A percentile compares a stretch with the other conserved stretches of the same genome.
Evolutionary conservation across 2,888 invertebrate species (phyloP).

Genomic region (Meandrusa payeni): DNA sequence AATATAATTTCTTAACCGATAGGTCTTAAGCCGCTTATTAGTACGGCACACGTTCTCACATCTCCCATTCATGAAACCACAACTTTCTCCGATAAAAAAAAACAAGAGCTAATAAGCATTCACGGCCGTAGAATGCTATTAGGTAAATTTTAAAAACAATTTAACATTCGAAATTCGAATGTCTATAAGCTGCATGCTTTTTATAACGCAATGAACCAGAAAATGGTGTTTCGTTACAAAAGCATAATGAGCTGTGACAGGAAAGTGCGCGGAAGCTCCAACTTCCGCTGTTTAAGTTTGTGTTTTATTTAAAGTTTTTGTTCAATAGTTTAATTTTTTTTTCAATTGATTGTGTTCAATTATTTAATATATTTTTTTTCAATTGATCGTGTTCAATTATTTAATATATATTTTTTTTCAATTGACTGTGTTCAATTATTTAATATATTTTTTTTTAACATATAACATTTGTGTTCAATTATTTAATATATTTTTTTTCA

Average conservation of each 20-base stretch:
- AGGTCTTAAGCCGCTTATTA: slow-evolving; percentile 6
- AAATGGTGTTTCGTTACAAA: slow-evolving; percentile 50
- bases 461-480: no score
- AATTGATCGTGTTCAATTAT: no score
- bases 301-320: no score
- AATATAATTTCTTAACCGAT: slow-evolving; percentile 8
- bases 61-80: slow-evolving; percentile 1
- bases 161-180: slow-evolving; percentile 19
- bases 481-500: no score
- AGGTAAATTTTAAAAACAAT: background rate
- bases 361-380: no score
- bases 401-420: no score
- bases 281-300: no score
- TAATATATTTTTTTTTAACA: no score
- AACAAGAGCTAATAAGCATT: slow-evolving; percentile 6
- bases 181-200: slow-evolving; percentile 27
- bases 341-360: no score
- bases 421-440: no score
- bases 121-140: slow-evolving; percentile 1
- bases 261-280: slow-evolving; percentile 27
- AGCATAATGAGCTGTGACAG: slow-evolving; percentile 24
- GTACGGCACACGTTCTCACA: slow-evolving; percentile 12
- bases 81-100: slow-evolving; percentile 18
- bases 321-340: no score
- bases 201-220: slow-evolving; percentile 59